Evolutionary conservation across 1,140 invertebrate species (phyloP).

Genomic region (Plectrocnemia conspersa): DNA sequence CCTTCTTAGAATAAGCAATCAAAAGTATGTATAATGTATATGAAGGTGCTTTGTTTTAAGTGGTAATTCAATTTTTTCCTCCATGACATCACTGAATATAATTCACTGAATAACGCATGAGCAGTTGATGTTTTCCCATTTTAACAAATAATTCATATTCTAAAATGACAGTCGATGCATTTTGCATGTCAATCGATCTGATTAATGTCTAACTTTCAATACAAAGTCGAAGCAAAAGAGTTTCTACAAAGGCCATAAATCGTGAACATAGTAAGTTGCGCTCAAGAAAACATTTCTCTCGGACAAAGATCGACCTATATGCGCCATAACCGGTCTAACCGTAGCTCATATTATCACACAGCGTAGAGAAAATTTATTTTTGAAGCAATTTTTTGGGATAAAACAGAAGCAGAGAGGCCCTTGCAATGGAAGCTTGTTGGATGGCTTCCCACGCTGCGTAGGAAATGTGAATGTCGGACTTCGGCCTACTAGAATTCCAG

Average conservation of each 20-base stretch:
- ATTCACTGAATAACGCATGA: background rate
- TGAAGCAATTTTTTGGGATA: background rate
- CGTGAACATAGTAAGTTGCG: background rate
- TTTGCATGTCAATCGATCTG: no score
- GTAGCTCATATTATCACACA: no score
- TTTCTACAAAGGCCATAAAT: conserved; percentile 18
- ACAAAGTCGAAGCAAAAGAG: no score
- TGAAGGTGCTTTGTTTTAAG: no score
- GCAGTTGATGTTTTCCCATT: background rate
- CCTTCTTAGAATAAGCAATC: no score
- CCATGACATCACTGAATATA: no score
- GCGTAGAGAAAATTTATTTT: background rate
- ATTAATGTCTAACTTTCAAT: conserved; percentile 16
- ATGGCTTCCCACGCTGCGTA: conserved; percentile 5
- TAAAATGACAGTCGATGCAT: background rate
- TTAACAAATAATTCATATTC: background rate
- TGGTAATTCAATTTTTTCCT: no score
- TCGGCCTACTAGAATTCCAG: background rate
- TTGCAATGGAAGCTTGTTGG: background rate
- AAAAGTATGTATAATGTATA: no score
- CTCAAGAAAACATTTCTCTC: conserved; percentile 18
- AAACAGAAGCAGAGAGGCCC: conserved; percentile 2
- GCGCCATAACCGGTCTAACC: conserved; percentile 10
- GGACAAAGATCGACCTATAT: conserved; percentile 18
- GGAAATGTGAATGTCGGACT: conserved; percentile 11